Percentiles rank a stretch among this genome's conserved stretches.
phyloP scores from a whole-genome alignment of 2,888 invertebrate species.

The Gymnosoma rotundatum region DNA sequence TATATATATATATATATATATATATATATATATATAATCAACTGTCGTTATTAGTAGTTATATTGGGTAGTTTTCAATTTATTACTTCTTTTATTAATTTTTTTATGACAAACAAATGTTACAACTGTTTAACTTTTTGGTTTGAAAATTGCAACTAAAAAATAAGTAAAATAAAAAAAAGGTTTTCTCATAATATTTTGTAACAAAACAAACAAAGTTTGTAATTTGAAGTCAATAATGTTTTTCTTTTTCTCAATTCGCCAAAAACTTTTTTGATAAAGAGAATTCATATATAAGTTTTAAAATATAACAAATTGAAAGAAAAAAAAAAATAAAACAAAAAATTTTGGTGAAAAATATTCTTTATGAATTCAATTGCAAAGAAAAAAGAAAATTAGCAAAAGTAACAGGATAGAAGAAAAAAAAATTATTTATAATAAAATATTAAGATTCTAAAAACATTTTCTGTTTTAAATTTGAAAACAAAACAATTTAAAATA shows the following conservation, averaged over 20 bases:
- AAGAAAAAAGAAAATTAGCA: constrained; percentile 2
- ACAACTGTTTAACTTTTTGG: constrained; percentile 48
- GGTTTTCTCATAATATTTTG: constrained; percentile 45
- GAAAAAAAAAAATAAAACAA: background rate
- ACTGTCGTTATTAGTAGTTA: background rate
- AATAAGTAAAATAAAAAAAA: constrained; percentile 26
- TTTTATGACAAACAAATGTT: constrained; percentile 46
- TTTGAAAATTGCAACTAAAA: constrained; percentile 44
- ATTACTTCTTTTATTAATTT: constrained; percentile 13
- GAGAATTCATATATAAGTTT: background rate
- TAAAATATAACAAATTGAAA: background rate
- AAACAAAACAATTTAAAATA: background rate
- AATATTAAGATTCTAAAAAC: background rate
- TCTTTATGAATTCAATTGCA: background rate
- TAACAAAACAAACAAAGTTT: constrained; percentile 61
- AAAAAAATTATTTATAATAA: background rate
- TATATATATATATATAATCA: no score
- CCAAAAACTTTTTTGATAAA: constrained; percentile 48
- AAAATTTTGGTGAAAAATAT: background rate
- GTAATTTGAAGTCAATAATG: constrained; percentile 64
- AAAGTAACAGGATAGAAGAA: background rate
- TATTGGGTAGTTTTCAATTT: constrained; percentile 22
- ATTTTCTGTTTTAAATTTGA: background rate
- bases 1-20: no score
- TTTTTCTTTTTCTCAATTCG: constrained; percentile 28